Evolutionary conservation across 1,140 invertebrate species (phyloP).

Genomic region (Halesus radiatus): DNA sequence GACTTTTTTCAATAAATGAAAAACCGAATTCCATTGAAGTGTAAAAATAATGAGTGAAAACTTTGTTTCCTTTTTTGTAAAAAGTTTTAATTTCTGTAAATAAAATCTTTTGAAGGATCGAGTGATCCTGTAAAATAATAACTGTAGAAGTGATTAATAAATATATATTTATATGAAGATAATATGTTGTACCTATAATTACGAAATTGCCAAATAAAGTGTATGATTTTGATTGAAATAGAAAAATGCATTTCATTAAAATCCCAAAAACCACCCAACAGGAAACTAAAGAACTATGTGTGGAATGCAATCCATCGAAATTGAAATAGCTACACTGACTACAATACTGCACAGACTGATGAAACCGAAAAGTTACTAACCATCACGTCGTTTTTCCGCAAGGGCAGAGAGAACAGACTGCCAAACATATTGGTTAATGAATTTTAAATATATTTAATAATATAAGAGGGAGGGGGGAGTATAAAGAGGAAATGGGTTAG

Average conservation of each 20-base stretch:
- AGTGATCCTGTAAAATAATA: conserved; percentile 12
- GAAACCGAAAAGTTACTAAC: too few relatives aligned
- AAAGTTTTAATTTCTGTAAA: conserved; percentile 39
- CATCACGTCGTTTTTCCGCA: too few relatives aligned
- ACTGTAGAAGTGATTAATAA: conserved; percentile 52
- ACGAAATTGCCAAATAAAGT: conserved; percentile 57
- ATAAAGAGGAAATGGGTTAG: too few relatives aligned
- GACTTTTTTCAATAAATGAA: neutral
- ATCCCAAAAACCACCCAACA: neutral
- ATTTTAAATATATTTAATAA: too few relatives aligned
- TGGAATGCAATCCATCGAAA: neutral
- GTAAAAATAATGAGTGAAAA: conserved; percentile 1
- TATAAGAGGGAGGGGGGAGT: too few relatives aligned
- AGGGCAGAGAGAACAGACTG: too few relatives aligned
- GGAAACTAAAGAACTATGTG: neutral
- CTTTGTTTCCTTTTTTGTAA: neutral
- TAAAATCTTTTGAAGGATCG: conserved; percentile 34
- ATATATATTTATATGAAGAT: conserved; percentile 54
- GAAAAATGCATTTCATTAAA: conserved; percentile 18
- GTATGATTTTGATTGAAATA: conserved; percentile 53
- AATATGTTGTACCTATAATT: conserved; percentile 44
- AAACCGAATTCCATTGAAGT: neutral
- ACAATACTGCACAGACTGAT: too few relatives aligned
- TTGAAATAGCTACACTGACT: neutral
- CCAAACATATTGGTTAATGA: too few relatives aligned